Percentiles rank a stretch among this genome's conserved stretches.
Evolutionary conservation across 1,140 invertebrate species (phyloP).

Genomic region (Drosophila yakuba): DNA sequence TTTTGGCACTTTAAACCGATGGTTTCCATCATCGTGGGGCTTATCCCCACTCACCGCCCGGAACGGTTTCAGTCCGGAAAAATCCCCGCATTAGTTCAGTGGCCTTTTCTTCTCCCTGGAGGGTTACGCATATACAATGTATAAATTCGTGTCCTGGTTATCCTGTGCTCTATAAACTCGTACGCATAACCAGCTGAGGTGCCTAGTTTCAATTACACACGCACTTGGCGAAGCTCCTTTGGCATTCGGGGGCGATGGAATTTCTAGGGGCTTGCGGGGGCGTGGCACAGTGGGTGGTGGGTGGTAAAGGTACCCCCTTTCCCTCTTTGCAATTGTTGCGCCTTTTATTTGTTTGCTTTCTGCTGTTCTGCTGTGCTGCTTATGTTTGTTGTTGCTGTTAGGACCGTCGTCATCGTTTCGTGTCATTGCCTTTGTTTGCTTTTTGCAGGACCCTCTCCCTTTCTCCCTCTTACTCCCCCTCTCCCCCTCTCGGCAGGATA

Average conservation of each 20-base stretch:
- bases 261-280: no score
- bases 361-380: constrained; percentile 51
- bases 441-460: constrained; percentile 42
- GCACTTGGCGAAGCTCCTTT: constrained; percentile 54
- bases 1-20: constrained; percentile 13
- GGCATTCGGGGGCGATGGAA: no score
- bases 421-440: constrained; percentile 82
- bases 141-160: constrained; percentile 9
- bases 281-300: background rate
- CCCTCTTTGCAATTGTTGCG: constrained; percentile 73
- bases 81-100: constrained; percentile 46
- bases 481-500: constrained; percentile 4
- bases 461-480: no score
- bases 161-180: constrained; percentile 29
- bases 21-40: constrained; percentile 14
- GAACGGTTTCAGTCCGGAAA: background rate
- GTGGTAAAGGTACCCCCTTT: constrained; percentile 19
- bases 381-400: constrained; percentile 38
- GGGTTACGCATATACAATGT: background rate
- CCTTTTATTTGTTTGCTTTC: constrained; percentile 80
- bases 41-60: constrained; percentile 3
- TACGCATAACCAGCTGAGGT: constrained; percentile 29
- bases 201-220: constrained; percentile 82
- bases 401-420: constrained; percentile 69
- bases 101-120: constrained; percentile 14